Conservation (phyloP, 2,888 invertebrate species). For the Leptarthrus brevirostris region DNA sequence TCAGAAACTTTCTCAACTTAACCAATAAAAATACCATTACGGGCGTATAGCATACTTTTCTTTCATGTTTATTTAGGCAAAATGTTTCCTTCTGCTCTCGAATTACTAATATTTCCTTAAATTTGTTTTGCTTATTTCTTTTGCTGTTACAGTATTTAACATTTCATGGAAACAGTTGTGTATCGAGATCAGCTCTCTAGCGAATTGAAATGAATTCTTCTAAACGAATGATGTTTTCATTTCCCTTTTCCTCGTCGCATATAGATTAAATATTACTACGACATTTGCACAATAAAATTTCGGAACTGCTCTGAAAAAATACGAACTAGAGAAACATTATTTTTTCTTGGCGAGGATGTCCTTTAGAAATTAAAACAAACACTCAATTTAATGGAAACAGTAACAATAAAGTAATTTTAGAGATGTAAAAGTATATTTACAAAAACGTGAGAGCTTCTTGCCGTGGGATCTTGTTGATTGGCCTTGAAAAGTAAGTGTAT, state of each 20-base stretch:
- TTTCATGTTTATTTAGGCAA: constrained; percentile 12
- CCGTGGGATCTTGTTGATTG: too few relatives aligned
- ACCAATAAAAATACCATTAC: constrained; percentile 5
- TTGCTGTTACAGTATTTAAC: not conserved
- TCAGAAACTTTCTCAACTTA: constrained; percentile 2
- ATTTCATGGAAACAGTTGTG: not conserved
- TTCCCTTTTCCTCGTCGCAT: not conserved
- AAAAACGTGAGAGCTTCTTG: too few relatives aligned
- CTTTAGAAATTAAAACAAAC: too few relatives aligned
- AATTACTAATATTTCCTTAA: not conserved
- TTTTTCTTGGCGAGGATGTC: too few relatives aligned
- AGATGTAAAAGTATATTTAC: too few relatives aligned
- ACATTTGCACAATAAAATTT: not conserved
- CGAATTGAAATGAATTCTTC: not conserved
- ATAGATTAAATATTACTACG: not conserved
- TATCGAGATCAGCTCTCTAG: not conserved
- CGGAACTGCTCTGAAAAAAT: too few relatives aligned
- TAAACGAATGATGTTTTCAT: not conserved
- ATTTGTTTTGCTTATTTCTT: not conserved
- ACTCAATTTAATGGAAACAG: too few relatives aligned
- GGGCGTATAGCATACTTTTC: not conserved
- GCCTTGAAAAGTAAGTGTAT: too few relatives aligned
- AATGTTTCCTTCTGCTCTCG: not conserved
- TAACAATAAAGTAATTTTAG: too few relatives aligned
- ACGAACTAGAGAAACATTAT: too few relatives aligned